Evolutionary conservation across 2,113 vertebrate genomes (phyloP), one percentile per base, ranked within the genome.

Genomic region (Bubalus kerabau): DNA sequence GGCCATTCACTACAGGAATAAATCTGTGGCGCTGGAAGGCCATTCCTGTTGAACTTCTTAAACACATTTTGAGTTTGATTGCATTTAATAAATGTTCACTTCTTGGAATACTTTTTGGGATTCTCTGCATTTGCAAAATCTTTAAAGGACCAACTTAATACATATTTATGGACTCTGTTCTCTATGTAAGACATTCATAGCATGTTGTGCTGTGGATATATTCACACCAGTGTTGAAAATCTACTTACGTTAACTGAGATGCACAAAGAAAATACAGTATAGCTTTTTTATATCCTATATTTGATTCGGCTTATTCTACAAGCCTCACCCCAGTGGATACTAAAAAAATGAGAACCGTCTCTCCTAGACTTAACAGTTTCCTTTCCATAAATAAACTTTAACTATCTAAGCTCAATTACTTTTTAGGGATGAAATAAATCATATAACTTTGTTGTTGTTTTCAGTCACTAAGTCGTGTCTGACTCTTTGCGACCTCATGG

Each of bases 91-190:
- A 32, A 50, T 74, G 24, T 80, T 93, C 71, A 17, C 74, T 54
- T 71, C 43, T 90, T 80, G 87, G 57, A 92, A 78, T 71, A 62
- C 60, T 78, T 64, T 94, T 46, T 46, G 52, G 96, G 90, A 87
- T 81, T 40, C 67, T 57, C 43, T 54, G 40, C 87, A 54, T 94
- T 64, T 92, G 28, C 64, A 91, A 92, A 92, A 78, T 93, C 64
- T 28, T 74, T 93, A 80, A 88, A 80, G 57, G 59, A 84, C 81
- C 36, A 88, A 50, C 52, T 92, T 76, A 87, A 85, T 96, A 46
- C 94, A 81, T 93, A 95, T 96, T 84, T 94, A 94, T 97, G 50
- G 52, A 64, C 78, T 85, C 32, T 21, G 26, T 93, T 96, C 87
- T 91, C 84, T 46, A 88, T 91, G 57, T 83, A 91, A 84, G 89